These are phyloP conservation scores for Hippocampus comes DNA, from an alignment of 2,113 vertebrate species.

Conservation along the genomic window DNA sequence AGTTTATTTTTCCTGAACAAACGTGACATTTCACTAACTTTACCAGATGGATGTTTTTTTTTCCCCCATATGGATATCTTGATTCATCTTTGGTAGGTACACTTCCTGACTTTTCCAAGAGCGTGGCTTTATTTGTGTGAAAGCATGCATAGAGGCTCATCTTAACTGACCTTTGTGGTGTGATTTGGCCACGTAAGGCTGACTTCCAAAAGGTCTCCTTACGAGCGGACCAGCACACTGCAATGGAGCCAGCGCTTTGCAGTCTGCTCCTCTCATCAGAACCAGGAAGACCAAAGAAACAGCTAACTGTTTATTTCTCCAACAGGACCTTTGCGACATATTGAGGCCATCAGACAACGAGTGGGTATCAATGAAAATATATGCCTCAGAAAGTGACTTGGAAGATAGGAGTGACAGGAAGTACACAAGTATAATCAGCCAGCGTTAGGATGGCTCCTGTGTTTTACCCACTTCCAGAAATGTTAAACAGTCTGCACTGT, in stretches of 20 bases:
- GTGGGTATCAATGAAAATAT: slow-evolving; percentile 29
- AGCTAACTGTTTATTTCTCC: slow-evolving; percentile 57
- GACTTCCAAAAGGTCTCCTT: slow-evolving; percentile 35
- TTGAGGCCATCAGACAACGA: slow-evolving; percentile 51
- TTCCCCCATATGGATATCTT: background rate
- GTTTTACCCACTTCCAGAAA: slow-evolving; percentile 22
- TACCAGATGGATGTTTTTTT: slow-evolving; percentile 1
- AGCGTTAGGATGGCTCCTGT: slow-evolving; percentile 11
- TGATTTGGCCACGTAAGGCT: slow-evolving; percentile 53
- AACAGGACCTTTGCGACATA: slow-evolving; percentile 45
- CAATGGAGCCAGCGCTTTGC: slow-evolving; percentile 46
- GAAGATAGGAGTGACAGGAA: slow-evolving; percentile 12
- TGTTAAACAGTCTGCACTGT: slow-evolving; percentile 7
- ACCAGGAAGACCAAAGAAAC: slow-evolving; percentile 38
- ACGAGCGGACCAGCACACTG: slow-evolving; percentile 37
- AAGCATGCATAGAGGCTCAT: background rate
- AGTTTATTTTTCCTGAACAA: background rate
- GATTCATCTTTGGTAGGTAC: background rate
- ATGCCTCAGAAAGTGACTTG: slow-evolving; percentile 1
- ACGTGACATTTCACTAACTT: slow-evolving; percentile 7
- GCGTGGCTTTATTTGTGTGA: background rate
- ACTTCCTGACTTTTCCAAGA: slow-evolving; percentile 11
- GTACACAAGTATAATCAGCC: background rate
- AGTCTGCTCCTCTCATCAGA: slow-evolving; percentile 68
- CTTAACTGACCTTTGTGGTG: slow-evolving; percentile 45